Percentiles rank a stretch among this genome's conserved stretches.
Conservation (phyloP, 2,888 invertebrate species). For the Ectemnius continuus region DNA sequence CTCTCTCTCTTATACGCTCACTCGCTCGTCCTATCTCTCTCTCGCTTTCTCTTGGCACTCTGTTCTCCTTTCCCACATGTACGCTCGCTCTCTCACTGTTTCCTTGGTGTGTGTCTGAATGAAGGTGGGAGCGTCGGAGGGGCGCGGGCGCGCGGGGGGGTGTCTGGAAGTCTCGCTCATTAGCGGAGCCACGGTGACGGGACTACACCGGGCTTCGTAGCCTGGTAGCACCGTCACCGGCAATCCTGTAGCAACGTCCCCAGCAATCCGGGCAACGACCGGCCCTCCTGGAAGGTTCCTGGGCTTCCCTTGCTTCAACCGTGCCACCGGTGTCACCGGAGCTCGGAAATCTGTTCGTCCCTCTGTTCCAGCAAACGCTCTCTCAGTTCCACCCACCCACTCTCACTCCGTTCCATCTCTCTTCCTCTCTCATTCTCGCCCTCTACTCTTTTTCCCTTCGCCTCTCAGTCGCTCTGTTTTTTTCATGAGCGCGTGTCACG, state of each 20-base stretch:
- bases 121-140: not conserved
- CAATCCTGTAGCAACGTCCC: constrained; percentile 23
- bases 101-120: constrained; percentile 36
- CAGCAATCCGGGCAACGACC: constrained; percentile 9
- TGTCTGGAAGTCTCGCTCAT: constrained; percentile 64
- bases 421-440: not conserved
- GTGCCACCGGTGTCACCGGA: constrained; percentile 7
- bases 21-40: constrained; percentile 19
- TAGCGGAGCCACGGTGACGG: constrained; percentile 56
- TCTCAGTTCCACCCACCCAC: constrained; percentile 9
- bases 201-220: constrained; percentile 34
- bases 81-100: constrained; percentile 4
- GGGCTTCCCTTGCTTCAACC: not conserved
- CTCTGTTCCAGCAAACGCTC: constrained; percentile 16
- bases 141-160: constrained; percentile 12
- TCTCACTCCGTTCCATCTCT: not conserved
- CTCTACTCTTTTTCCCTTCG: not conserved
- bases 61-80: too few species aligned
- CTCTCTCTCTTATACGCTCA: not conserved
- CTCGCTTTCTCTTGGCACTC: constrained; percentile 19
- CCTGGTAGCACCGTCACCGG: constrained; percentile 16
- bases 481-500: constrained; percentile 3
- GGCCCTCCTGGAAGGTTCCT: constrained; percentile 9
- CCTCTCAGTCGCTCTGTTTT: constrained; percentile 5
- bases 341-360: constrained; percentile 3